Base-by-base conservation (phyloP, 2,113 vertebrate species). In the Cyprinodon tularosa region DNA sequence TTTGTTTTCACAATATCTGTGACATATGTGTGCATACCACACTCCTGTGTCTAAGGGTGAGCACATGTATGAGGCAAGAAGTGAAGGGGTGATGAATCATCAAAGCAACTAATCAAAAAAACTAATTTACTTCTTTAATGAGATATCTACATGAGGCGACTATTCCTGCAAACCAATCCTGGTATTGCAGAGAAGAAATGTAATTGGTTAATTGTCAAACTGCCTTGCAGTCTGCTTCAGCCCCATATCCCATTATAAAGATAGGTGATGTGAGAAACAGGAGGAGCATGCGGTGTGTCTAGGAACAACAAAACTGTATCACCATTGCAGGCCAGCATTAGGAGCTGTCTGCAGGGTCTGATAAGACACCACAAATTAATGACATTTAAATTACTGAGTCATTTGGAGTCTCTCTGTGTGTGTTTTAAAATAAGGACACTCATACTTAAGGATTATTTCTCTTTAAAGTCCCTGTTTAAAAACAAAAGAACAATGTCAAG, bases 311-410 rank as follows among this genome's bases (percentile, higher is more conserved):
- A 4, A 60, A 69, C 86, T 81, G 68, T 75, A 82, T 91, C 89
- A 91, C 36, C 84, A 83, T 77, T 3, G 57, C 82, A 84, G 79
- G 74, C 85, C 72, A 80, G 78, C 80, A 84, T 89, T 90, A 87
- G 87, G 84, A 81, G 79, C 85, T 87, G 85, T 89, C 87, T 94
- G 84, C 71, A 78, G 77, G 83, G 76, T 86, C 81, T 88, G 89
- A 92, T 94, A 93, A 93, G 86, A 79, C 71, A 69, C 65, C 74
- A 80, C 78, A 74, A 87, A 90, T 87, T 88, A 92, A 93, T 92
- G 88, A 88, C 81, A 84, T 90, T 91, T 92, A 92, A 93, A 94
- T 92, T 89, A 90, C 84, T 38, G 74, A 77, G 72, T 74, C 81
- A 83, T 88, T 92, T 89, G 83, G 74, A 86, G 77, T 82, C 65